These are phyloP conservation scores for Atethmia centrago DNA, from an alignment of 2,888 invertebrate species.

Conservation along the genomic window DNA sequence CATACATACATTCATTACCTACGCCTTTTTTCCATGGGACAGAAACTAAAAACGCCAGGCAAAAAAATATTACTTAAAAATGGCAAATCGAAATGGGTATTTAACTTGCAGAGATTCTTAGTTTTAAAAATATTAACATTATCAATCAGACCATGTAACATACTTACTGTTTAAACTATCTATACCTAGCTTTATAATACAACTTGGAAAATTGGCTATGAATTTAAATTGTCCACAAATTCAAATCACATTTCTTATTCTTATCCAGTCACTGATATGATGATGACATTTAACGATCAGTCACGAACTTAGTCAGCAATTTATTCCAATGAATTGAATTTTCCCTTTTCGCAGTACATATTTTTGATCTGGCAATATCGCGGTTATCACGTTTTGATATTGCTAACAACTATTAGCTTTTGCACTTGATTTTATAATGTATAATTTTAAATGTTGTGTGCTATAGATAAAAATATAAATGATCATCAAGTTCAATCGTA, in stretches of 20 bases:
- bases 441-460: no score
- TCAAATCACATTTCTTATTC: background rate
- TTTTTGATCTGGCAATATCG: constrained; percentile 37
- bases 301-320: background rate
- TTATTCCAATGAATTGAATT: background rate
- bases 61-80: background rate
- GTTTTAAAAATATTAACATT: background rate
- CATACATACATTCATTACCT: background rate
- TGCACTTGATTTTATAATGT: background rate
- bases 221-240: background rate
- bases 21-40: background rate
- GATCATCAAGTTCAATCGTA: background rate
- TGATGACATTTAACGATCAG: background rate
- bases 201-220: background rate
- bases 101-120: background rate
- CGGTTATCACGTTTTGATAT: constrained; percentile 19
- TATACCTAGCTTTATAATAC: background rate
- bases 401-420: background rate
- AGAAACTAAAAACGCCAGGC: background rate
- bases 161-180: background rate
- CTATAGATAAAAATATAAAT: no score
- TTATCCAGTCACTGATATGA: background rate
- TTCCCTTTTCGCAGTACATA: constrained; percentile 1
- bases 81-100: background rate
- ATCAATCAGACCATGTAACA: background rate